Evolutionary conservation across 2,797 vertebrate species (phyloP), one percentile per base, ranked within the genome.

Genomic region (Brachyrhaphis roseni): DNA sequence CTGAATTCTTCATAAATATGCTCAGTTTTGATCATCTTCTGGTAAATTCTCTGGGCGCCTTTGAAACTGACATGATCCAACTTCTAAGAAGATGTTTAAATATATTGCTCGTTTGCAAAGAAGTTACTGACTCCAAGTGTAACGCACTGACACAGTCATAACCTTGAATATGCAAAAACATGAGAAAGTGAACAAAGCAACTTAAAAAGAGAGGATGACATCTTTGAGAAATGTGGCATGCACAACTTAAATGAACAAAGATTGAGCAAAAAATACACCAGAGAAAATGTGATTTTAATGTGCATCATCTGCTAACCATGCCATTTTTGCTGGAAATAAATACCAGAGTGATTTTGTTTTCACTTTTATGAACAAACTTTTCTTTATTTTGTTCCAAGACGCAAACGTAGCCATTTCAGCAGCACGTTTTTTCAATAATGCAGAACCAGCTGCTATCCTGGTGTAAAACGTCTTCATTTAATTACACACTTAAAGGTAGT

Each of bases 161-260:
- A 57, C 13, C 49, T 0, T 26, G 15, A 64, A 64, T 8, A 64
- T 34, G 71, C 26, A 62, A 62, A 45, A 64, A 15, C 20, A 87
- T 43, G 78, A 75, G 8, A 47, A 47, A 73, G 85, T 78, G 82
- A 84, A 82, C 7, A 10, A 47, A 39, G 20, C 7, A 79, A 82
- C 31, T 55, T 4, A 45, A 74, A 81, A 53, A 75, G 5, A 62
- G 45, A 84, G n/a, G 5, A 31, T 26, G 31, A 76, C 55, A 84
- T 43, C 46, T 80, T 78, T 82, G 36, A 80, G 34, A 76, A 84
- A 47, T 76, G 57, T 5, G 57, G 1, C 83, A 87, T 76, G 80
- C 85, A 84, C 36, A 62, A 41, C 20, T 62, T 36, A 87, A 1
- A 18, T 26, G 68, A 46, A 71, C 31, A 74, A 5, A 36, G 4